Base-by-base conservation (phyloP, 2,113 vertebrate species). In the Oplegnathus fasciatus region DNA sequence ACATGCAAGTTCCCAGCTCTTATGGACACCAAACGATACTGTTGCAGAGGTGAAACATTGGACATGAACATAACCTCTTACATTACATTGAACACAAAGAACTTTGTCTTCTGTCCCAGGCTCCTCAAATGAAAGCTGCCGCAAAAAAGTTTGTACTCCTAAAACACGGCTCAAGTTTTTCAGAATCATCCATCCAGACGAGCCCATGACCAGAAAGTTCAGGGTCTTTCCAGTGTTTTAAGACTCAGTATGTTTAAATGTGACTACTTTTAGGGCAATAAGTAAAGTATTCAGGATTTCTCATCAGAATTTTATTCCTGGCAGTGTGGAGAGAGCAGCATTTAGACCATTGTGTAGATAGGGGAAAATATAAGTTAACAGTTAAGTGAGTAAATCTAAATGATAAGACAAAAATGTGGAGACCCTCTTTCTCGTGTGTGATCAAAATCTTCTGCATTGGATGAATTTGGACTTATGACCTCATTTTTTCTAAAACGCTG, bases 391-490 rank as follows among this genome's bases (percentile, higher is more conserved):
- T 44, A 65, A 13, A 54, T 62, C 5, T 30, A 14, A 30, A 24
- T 42, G 3, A 17, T 22, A 40, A 55, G 17, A 13, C 13, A 52
- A 48, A 24, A 15, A 40, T 37, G 0, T 5, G 32, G 1, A 22
- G 3, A 26, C 10, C 26, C n/a, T 26, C 28, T 74, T 28, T 58
- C 5, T 20, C 0, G 24, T 67, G 40, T 46, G 40, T 52, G 40
- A 40, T 60, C 32, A 28, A 24, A 44, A 37, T 32, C 46, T 18
- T 42, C 34, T 73, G 13, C 28, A 42, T 46, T 83, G 15, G 24
- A 1, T 48, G 30, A 84, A 30, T 8, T 66, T 34, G 17, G 44
- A 52, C 18, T 61, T 17, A 9, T 79, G 69, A 88, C 88, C 52
- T 57, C 15, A 40, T 9, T 77, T 13, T 58, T 70, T 85, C 3